Evolutionary conservation across 2,113 vertebrate genomes (phyloP).

Genomic region (Callopanchax toddi): DNA sequence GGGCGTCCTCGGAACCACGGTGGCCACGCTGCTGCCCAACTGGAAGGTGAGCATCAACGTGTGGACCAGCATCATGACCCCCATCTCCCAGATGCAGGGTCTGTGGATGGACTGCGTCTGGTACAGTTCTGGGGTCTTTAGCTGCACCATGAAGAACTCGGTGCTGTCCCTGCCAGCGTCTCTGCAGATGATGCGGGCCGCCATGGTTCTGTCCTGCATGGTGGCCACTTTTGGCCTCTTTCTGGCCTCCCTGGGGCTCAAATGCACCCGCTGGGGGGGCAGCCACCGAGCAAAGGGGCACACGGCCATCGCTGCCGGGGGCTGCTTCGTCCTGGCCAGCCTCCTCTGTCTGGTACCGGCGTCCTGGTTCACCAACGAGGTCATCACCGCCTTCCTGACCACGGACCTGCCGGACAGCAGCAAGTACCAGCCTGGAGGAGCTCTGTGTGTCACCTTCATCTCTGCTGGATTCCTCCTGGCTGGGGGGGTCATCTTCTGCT

Average conservation of each 20-base stretch:
- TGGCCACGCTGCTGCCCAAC: constrained; percentile 90
- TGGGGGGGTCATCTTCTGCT: constrained; percentile 87
- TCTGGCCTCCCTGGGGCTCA: constrained; percentile 86
- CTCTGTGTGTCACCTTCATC: constrained; percentile 88
- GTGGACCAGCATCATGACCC: constrained; percentile 87
- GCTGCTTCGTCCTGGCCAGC: constrained; percentile 86
- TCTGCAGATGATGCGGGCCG: constrained; percentile 85
- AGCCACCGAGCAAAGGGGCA: constrained; percentile 83
- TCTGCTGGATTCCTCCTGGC: constrained; percentile 87
- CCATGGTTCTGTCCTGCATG: constrained; percentile 90
- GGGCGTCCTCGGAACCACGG: constrained; percentile 83
- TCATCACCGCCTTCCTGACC: constrained; percentile 86
- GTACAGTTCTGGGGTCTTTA: constrained; percentile 93
- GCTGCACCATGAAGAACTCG: constrained; percentile 89
- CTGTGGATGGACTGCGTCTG: constrained; percentile 98
- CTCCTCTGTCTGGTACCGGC: constrained; percentile 85
- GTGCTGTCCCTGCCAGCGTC: constrained; percentile 84
- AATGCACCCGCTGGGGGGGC: constrained; percentile 90
- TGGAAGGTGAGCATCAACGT: constrained; percentile 87
- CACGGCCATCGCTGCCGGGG: constrained; percentile 85
- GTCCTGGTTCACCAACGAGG: constrained; percentile 90
- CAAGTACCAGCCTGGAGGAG: constrained; percentile 89
- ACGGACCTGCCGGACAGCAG: constrained; percentile 84
- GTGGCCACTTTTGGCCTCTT: constrained; percentile 86
- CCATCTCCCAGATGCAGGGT: constrained; percentile 88